Evolutionary conservation across 2,113 vertebrate genomes (phyloP).

Genomic region (Brachypteracias leptosomus): DNA sequence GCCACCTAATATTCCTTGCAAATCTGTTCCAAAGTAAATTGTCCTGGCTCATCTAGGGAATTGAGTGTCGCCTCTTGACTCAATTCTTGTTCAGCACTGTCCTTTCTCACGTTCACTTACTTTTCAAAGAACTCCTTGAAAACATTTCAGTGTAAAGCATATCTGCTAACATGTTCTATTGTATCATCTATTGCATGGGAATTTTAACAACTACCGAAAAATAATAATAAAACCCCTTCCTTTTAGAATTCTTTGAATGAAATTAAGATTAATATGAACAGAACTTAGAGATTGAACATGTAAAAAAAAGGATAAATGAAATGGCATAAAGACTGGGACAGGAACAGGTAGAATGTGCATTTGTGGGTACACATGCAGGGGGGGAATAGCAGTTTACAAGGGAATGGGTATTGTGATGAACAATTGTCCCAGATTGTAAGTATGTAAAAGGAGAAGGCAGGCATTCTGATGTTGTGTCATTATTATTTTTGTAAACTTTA

Average conservation of each 20-base stretch:
- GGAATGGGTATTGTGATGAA: not conserved
- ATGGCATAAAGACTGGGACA: not conserved
- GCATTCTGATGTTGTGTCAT: not conserved
- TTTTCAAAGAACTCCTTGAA: not conserved
- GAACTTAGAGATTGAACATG: not conserved
- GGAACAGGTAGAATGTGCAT: not conserved
- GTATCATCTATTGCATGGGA: not conserved
- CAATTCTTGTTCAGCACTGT: too few species aligned
- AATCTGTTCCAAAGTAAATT: not conserved
- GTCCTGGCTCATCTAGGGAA: not conserved
- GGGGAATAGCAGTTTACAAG: not conserved
- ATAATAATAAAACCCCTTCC: not conserved
- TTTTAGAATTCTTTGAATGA: not conserved
- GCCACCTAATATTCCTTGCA: not conserved
- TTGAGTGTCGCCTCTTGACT: not conserved
- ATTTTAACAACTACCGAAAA: not conserved
- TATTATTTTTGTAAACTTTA: not conserved
- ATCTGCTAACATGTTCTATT: not conserved
- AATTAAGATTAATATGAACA: not conserved
- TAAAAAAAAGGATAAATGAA: not conserved
- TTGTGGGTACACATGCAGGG: rapidly evolving
- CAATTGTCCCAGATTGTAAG: not conserved
- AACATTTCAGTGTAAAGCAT: not conserved
- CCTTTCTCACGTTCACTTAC: not conserved
- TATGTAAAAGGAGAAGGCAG: not conserved